Conservation (phyloP, 1,140 invertebrate genomes). For the Homarus americanus region DNA sequence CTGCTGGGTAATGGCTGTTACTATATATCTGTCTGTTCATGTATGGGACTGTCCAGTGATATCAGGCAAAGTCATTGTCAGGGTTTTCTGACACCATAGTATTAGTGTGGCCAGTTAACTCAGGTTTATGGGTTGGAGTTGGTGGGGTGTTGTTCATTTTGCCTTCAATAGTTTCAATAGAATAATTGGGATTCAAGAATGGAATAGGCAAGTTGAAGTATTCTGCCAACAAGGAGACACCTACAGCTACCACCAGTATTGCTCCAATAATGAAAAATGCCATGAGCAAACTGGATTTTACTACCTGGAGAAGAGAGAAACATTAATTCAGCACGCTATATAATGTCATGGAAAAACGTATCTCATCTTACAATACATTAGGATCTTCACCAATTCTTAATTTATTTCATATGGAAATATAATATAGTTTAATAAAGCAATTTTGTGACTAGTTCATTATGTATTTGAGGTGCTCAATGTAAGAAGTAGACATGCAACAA, state of each 20-base stretch:
- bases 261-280: conserved; percentile 42
- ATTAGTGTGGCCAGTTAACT: conserved; percentile 46
- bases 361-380: no score
- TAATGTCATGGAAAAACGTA: no score
- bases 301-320: conserved; percentile 25
- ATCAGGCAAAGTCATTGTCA: conserved; percentile 43
- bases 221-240: conserved; percentile 8
- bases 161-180: background rate
- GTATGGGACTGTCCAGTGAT: conserved; percentile 53
- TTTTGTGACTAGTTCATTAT: no score
- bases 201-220: conserved; percentile 42
- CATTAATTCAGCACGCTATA: no score
- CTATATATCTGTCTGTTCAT: conserved; percentile 9
- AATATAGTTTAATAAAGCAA: no score
- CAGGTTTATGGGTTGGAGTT: background rate
- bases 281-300: conserved; percentile 41
- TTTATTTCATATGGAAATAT: no score
- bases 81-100: conserved; percentile 37
- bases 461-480: no score
- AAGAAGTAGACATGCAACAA: no score
- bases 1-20: conserved; percentile 7
- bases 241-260: conserved; percentile 12
- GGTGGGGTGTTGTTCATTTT: background rate
- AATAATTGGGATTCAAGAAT: conserved; percentile 40
- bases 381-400: no score